Conservation (phyloP, 2,113 vertebrate species). For the Neolamprologus caudopunctatus region DNA sequence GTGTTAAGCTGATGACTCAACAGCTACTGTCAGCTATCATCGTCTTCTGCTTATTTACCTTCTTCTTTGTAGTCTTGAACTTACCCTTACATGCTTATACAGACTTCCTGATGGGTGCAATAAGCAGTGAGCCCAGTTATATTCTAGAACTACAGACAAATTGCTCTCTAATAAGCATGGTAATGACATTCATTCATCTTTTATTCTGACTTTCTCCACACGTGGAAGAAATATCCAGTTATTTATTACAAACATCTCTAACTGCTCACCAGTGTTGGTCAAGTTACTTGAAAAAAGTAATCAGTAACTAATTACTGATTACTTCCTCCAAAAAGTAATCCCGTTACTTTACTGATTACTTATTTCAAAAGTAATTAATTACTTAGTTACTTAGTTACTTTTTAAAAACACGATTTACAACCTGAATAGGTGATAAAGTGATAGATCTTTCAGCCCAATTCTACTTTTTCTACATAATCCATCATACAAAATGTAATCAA, state of each 20-base stretch:
- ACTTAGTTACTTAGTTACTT: too few relatives aligned
- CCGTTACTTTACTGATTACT: too few relatives aligned
- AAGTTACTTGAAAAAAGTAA: too few relatives aligned
- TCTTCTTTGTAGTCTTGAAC: neutral
- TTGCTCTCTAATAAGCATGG: rapidly evolving
- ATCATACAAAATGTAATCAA: too few relatives aligned
- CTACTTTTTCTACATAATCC: too few relatives aligned
- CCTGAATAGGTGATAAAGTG: too few relatives aligned
- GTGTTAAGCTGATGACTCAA: constrained; percentile 8
- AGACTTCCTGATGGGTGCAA: neutral
- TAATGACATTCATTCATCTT: neutral
- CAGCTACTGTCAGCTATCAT: neutral
- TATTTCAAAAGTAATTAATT: too few relatives aligned
- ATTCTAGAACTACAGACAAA: neutral
- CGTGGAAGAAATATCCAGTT: neutral
- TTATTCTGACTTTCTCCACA: neutral
- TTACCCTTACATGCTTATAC: neutral
- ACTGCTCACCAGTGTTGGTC: neutral
- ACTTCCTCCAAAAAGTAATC: too few relatives aligned
- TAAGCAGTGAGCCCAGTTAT: neutral
- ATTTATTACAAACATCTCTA: neutral
- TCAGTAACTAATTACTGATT: too few relatives aligned
- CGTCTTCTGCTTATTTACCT: neutral
- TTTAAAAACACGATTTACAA: too few relatives aligned
- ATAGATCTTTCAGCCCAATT: too few relatives aligned